Evolutionary conservation across 2,113 vertebrate genomes (phyloP).

Genomic region (Aphelocoma coerulescens): DNA sequence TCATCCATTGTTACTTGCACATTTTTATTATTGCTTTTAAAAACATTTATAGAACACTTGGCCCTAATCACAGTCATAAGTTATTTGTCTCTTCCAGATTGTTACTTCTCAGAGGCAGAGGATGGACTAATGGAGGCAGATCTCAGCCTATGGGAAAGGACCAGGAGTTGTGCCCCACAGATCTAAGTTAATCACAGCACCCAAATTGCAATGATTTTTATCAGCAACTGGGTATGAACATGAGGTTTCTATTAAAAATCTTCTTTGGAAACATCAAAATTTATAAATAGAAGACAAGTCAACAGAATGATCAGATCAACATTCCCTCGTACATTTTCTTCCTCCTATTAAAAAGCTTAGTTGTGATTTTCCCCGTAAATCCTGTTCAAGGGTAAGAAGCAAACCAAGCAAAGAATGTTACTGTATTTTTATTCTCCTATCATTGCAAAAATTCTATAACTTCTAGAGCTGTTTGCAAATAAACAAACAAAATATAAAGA

Average conservation of each 20-base stretch:
- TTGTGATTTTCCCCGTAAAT: not conserved
- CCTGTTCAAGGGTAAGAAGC: not conserved
- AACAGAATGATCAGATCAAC: not conserved
- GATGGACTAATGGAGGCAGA: not conserved
- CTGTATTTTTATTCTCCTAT: not conserved
- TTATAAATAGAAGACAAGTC: not conserved
- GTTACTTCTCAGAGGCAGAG: not conserved
- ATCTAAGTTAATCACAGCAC: not conserved
- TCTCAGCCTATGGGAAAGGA: not conserved
- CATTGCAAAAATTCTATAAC: not conserved
- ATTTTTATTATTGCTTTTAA: slow-evolving; percentile 33
- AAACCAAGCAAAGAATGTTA: not conserved
- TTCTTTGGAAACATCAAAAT: not conserved
- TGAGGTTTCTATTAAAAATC: not conserved
- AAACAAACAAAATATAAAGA: not conserved
- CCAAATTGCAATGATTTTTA: not conserved
- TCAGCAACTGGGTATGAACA: not conserved
- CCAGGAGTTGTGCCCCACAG: not conserved
- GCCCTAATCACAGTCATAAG: not conserved
- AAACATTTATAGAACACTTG: not conserved
- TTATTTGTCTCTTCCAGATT: not conserved
- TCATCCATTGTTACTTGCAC: not conserved
- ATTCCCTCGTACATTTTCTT: not conserved
- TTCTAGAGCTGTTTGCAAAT: not conserved
- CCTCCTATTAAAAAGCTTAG: not conserved